Evolutionary conservation across 2,797 vertebrate species (phyloP), one percentile per base, ranked within the genome.

Genomic region (Cercopithecus diana): DNA sequence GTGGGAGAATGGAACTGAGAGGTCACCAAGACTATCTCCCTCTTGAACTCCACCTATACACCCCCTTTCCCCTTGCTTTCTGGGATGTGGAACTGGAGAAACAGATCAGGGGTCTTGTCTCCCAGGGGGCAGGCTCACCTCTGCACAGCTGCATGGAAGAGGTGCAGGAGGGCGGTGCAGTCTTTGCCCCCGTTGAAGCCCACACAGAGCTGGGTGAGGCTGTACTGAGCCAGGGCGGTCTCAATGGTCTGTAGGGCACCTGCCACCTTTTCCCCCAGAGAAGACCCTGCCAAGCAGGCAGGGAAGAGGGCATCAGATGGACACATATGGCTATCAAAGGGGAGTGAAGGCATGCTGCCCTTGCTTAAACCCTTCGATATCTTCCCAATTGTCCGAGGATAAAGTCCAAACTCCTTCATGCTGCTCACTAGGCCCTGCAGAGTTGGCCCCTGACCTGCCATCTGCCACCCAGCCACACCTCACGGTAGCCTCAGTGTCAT

Each of bases 111-210:
- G 70, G 48, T 33, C 36, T n/a, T 15, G 33, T 17, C 24, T 45
- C 50, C 45, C 22, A 30, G 30, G 19, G 41, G 30, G 22, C 2
- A 7, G 67, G 79, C 97, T 99, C 98, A 99, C 99, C 99, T 99
- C 98, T 99, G 99, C 93, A 99, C 96, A 0, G 99, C 99, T 0
- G 99, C 99, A 0, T 99, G 99, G 98, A 99, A 99, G 5, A 99
- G 99, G 95, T 99, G 99, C 36, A 99, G 99, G 92, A 99, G 99
- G 0, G 99, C 99, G 0, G 99, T 99, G 98, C 99, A 99, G 98
- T 99, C 99, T 98, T 99, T 99, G 96, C 99, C 99, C 8, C 99
- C 99, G 0, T 99, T 99, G 98, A 99, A 99, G 76, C 99, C 99
- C 70, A 99, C 98, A 3, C 99, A 99, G 97, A 99, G 98, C 97